Evolutionary conservation across 2,888 invertebrate species (phyloP), one percentile per base, ranked within the genome.

Genomic region (Rugalucina vietnamica): DNA sequence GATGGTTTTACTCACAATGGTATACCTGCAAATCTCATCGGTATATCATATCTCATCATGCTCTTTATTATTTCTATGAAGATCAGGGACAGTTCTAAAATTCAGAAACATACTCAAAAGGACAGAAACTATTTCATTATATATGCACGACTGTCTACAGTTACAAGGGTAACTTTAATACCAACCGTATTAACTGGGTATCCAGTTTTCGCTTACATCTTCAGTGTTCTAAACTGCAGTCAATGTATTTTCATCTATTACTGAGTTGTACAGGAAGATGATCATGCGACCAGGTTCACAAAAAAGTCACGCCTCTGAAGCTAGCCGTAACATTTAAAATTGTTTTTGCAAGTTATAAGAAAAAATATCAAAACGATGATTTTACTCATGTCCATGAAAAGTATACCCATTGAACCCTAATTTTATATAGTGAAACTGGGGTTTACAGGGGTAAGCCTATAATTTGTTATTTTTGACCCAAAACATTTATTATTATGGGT

Each of bases 91-190:
- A 24, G 12, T 24, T 1, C 70, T n/a, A 34, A 36, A 2, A 34
- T 70, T 18, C 14, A 34, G 70, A 70, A 39, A 34, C 70, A 34
- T 24, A 36, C 36, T 2, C 36, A 70, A n/a, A 21, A 70, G 5
- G 50, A 74, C 1, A 43, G 54, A 36, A 43, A 50, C 24, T 57
- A 54, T 18, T 29, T 74, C 10, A 32, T 34, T 8, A 24, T 74
- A 21, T 74, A 74, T 50, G 36, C 36, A 12, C 49, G 54, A 74
- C 32, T 74, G 29, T 74, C 74, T 12, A 74, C 74, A 5, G 21
- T 74, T 12, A 74, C 74, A n/a, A 54, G 74, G 74, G 21, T 74
- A 2, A 32, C 43, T 29, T 29, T 34, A 18, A 74, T 74, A 27
- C 74, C 74, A 1, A 34, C 29, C 32, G n/a, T 54, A n/a, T 14